Evolutionary conservation across 1,140 invertebrate genomes (phyloP).

Genomic region (Drosophila teissieri): DNA sequence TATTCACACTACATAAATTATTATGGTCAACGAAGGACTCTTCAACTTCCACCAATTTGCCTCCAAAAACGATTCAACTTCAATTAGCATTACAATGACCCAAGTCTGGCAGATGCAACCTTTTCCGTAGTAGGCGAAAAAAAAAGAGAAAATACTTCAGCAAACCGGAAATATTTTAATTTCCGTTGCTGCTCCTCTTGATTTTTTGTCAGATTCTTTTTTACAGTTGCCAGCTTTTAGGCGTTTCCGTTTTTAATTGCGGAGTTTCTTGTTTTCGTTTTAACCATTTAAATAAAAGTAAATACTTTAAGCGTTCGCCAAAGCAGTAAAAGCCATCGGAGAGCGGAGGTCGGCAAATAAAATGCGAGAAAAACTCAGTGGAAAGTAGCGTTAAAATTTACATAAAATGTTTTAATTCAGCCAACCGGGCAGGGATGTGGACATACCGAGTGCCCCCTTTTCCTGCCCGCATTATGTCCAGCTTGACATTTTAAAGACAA

Average conservation of each 20-base stretch:
- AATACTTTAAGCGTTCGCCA: constrained; percentile 74
- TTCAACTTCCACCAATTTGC: constrained; percentile 37
- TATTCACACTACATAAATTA: constrained; percentile 36
- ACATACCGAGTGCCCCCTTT: neutral
- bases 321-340: constrained; percentile 54
- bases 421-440: constrained; percentile 15
- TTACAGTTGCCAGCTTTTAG: constrained; percentile 57
- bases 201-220: constrained; percentile 21
- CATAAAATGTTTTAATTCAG: constrained; percentile 80
- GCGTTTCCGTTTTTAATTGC: constrained; percentile 66
- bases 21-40: constrained; percentile 15
- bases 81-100: constrained; percentile 52
- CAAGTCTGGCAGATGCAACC: constrained; percentile 29
- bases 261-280: constrained; percentile 46
- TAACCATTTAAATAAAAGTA: constrained; percentile 70
- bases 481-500: constrained; percentile 77
- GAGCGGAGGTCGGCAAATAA: constrained; percentile 22
- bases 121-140: neutral
- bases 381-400: constrained; percentile 61
- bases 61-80: constrained; percentile 34
- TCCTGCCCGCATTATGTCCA: constrained; percentile 39
- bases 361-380: constrained; percentile 7
- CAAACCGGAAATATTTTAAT: constrained; percentile 82
- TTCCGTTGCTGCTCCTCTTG: constrained; percentile 54
- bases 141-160: constrained; percentile 44